Percentiles rank a stretch among this genome's conserved stretches.
Evolutionary conservation across 30 jellyfish, hydroid and myxozoan genomes (phyloP).

Genomic region (Turritopsis dohrnii): DNA sequence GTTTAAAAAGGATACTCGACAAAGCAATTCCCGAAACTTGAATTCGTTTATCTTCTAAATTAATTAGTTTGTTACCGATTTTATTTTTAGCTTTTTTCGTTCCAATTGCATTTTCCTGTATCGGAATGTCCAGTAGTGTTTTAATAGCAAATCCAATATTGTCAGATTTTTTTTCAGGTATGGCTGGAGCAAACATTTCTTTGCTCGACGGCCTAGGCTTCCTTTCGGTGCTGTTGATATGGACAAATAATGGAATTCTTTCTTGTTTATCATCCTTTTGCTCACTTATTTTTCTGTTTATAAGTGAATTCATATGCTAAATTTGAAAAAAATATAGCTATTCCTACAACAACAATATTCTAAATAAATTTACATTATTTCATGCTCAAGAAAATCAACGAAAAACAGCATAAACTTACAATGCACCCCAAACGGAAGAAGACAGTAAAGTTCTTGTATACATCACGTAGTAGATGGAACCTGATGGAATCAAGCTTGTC

Average conservation of each 20-base stretch:
- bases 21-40: not conserved
- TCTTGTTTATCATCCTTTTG: not conserved
- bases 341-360: too few relatives aligned
- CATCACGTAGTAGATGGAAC: not conserved
- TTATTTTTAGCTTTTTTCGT: not conserved
- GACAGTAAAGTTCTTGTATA: not conserved
- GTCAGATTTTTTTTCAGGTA: not conserved
- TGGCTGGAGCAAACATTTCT: not conserved
- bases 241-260: not conserved
- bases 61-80: not conserved
- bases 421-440: not conserved
- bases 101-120: not conserved
- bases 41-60: not conserved
- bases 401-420: not conserved
- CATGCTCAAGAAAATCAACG: not conserved
- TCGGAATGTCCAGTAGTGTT: not conserved
- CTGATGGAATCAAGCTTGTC: not conserved
- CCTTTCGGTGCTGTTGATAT: not conserved
- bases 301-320: too few relatives aligned
- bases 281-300: not conserved
- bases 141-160: not conserved
- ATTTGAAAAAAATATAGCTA: too few relatives aligned
- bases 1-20: not conserved
- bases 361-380: too few relatives aligned
- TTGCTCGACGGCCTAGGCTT: not conserved